These are phyloP conservation scores for Adelges cooleyi DNA, from an alignment of 1,140 invertebrate genomes.

Conservation along the genomic window DNA sequence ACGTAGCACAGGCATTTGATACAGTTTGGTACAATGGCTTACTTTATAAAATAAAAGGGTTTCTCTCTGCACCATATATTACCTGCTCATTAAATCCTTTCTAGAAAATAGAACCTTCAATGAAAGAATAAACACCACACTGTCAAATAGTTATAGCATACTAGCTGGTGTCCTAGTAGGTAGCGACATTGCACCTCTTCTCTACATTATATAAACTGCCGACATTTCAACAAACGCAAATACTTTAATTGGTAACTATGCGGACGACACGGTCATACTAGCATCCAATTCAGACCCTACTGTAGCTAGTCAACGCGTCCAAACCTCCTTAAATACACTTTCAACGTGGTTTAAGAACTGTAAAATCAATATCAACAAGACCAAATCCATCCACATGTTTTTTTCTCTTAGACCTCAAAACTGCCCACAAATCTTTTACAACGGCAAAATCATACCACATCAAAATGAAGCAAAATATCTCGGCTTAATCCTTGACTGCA, in stretches of 20 bases:
- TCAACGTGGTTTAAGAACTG: background rate
- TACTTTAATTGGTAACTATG: background rate
- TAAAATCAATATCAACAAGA: background rate
- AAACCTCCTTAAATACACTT: background rate
- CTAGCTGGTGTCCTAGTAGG: slow-evolving; percentile 1
- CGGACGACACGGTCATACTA: slow-evolving; percentile 20
- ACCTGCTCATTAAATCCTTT: background rate
- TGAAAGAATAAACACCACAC: background rate
- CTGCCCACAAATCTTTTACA: too few relatives aligned
- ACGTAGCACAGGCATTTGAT: too few relatives aligned
- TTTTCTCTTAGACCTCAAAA: too few relatives aligned
- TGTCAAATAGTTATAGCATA: too few relatives aligned
- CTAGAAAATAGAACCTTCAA: slow-evolving; percentile 15
- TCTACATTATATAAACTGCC: slow-evolving; percentile 16
- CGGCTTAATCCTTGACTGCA: too few relatives aligned
- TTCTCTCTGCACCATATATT: background rate
- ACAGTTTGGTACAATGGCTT: slow-evolving; percentile 36
- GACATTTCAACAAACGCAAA: background rate
- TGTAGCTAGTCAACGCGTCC: background rate
- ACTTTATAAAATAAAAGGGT: slow-evolving; percentile 33
- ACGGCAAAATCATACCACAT: too few relatives aligned
- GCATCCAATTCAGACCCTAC: background rate
- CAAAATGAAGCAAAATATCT: slow-evolving; percentile 14
- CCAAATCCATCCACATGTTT: too few relatives aligned
- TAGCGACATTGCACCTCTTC: slow-evolving; percentile 8